These are phyloP conservation scores for Cyrtodaria siliqua DNA, from an alignment of 2,888 invertebrate species.

Conservation along the genomic window DNA sequence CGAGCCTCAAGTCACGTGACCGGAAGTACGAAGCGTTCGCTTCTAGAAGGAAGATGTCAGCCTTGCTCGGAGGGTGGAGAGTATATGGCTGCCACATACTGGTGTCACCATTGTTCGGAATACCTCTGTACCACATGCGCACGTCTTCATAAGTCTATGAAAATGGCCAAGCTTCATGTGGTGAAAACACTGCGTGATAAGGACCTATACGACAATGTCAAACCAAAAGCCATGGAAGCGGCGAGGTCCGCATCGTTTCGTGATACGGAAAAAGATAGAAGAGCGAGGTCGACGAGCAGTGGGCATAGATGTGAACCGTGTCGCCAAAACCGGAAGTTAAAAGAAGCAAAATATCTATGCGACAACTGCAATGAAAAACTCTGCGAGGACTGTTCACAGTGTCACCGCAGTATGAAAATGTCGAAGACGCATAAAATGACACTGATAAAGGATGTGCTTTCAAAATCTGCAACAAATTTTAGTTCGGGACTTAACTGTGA, in stretches of 20 bases:
- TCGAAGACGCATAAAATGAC: slow-evolving; percentile 48
- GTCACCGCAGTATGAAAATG: slow-evolving; percentile 58
- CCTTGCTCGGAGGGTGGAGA: slow-evolving; percentile 48
- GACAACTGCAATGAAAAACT: slow-evolving; percentile 50
- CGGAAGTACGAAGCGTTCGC: slow-evolving; percentile 6
- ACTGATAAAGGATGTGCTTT: slow-evolving; percentile 31
- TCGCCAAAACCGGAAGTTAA: slow-evolving; percentile 19
- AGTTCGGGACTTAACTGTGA: slow-evolving; percentile 43
- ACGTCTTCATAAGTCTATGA: slow-evolving; percentile 50
- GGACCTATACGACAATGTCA: slow-evolving; percentile 29
- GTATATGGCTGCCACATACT: slow-evolving; percentile 44
- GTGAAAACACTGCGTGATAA: slow-evolving; percentile 49
- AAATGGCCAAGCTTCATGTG: slow-evolving; percentile 53
- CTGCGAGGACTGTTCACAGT: slow-evolving; percentile 50
- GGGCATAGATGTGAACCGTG: slow-evolving; percentile 49
- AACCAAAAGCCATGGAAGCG: slow-evolving; percentile 23
- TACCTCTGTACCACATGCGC: slow-evolving; percentile 51
- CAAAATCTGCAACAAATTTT: slow-evolving; percentile 22
- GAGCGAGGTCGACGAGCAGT: neutral
- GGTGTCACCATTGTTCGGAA: slow-evolving; percentile 60
- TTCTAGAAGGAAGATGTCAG: slow-evolving; percentile 43
- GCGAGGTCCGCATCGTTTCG: neutral
- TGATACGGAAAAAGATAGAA: neutral
- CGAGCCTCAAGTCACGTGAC: slow-evolving; percentile 2
- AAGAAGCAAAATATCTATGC: slow-evolving; percentile 42